Percentiles rank a stretch among this genome's conserved stretches.
These are phyloP conservation scores for Mormyrus lacerda DNA, from an alignment of 2,113 vertebrate species.

Conservation along the genomic window DNA sequence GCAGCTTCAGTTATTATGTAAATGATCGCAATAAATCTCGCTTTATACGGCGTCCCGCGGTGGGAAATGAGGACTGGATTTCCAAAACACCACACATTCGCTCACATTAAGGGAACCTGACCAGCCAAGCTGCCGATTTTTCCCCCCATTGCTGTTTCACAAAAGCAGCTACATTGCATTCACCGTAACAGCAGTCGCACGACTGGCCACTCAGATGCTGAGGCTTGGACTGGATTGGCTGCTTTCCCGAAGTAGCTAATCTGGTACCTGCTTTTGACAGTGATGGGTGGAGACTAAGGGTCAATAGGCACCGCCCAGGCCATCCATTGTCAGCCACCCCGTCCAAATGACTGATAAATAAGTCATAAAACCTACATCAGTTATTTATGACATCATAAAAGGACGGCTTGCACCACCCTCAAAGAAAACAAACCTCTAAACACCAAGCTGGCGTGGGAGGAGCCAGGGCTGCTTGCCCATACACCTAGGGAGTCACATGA, in stretches of 20 bases:
- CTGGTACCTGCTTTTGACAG: background rate
- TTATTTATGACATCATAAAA: background rate
- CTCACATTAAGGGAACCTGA: background rate
- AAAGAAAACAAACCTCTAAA: background rate
- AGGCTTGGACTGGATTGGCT: background rate
- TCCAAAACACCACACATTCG: background rate
- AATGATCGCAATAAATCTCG: background rate
- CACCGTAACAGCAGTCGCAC: background rate
- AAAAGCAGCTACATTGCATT: background rate
- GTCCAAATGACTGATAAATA: background rate
- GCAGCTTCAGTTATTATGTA: constrained; percentile 9
- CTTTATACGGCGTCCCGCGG: background rate
- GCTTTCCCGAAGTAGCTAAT: background rate
- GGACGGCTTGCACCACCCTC: background rate
- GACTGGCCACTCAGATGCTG: background rate
- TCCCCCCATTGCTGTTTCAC: background rate
- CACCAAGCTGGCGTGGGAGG: background rate
- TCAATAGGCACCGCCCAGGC: background rate
- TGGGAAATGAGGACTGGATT: background rate
- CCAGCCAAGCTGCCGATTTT: background rate
- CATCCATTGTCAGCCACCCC: background rate
- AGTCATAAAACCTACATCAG: background rate
- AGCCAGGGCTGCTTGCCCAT: background rate
- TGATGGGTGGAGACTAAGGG: background rate
- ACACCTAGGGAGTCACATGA: background rate